Base-by-base conservation (phyloP, 2,113 vertebrate genomes). In the Urocynchramus pylzowi region DNA sequence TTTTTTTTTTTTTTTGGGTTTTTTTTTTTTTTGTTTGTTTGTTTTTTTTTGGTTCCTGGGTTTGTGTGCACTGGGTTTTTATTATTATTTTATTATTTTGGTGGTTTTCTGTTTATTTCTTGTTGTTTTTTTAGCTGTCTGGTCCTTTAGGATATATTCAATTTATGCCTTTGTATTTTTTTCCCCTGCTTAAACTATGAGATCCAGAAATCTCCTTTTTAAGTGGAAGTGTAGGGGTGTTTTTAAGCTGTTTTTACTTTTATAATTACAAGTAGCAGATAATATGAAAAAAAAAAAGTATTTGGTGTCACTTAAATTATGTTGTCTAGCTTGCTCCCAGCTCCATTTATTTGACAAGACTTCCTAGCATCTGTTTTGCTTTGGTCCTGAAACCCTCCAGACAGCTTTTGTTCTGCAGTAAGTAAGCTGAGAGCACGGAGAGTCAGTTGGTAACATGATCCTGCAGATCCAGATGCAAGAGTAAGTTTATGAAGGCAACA, bases 21-120 rank as follows among this genome's bases (percentile, higher is more conserved):
- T 45, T 37, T 56, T n/a, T 33, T 13, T 24, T 27, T 31, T 11
- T 23, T 35, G n/a, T n/a, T n/a, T n/a, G n/a, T n/a, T n/a, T n/a
- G n/a, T 20, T 56, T 44, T 17, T 41, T 45, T 33, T 16, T 45
- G 1, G 3, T 57, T 61, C 41, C 15, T 70, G 18, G 3, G 8
- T 61, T 61, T 61, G 5, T n/a, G 5, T 47, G 20, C 0, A 1
- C 13, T 41, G 30, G 1, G 13, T 0, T 14, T 39, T 44, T 44
- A n/a, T 15, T 11, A 13, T 33, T 28, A 30, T 45, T 50, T 45
- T 50, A 53, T n/a, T 23, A 17, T 35, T 65, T 59, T 67, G 17
- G 4, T 28, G 3, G 9, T 24, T 41, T 76, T 69, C n/a, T 76
- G 11, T 15, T 30, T 39, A 28, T 44, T 49, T 45, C 7, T 24